Evolutionary conservation across 2,797 vertebrate species (phyloP).

Genomic region (Onychomys arenicola): DNA sequence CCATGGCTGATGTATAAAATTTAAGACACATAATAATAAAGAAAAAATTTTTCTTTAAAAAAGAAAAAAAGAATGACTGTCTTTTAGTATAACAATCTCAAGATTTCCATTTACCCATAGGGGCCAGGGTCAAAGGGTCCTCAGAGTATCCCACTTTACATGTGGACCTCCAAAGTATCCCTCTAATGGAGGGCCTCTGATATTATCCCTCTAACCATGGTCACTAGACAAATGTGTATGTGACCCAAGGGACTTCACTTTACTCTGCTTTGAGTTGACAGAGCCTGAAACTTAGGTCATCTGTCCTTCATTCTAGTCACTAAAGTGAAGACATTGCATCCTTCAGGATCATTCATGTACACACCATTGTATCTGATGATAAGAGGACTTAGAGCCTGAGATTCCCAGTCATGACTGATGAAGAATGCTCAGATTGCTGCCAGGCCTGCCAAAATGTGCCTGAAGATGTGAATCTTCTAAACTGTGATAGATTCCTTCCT

Average conservation of each 20-base stretch:
- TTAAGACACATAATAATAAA: too few species aligned
- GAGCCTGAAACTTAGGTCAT: neutral
- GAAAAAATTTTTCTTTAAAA: too few species aligned
- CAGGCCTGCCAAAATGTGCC: neutral
- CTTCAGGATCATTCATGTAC: neutral
- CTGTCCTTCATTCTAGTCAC: neutral
- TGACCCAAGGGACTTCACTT: neutral
- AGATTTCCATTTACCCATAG: neutral
- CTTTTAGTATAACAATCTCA: neutral
- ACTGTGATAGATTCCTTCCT: neutral
- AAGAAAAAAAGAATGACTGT: neutral
- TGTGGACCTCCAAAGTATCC: too few species aligned
- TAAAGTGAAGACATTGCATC: neutral
- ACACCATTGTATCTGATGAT: neutral
- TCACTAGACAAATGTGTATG: too few species aligned
- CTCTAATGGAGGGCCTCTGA: neutral
- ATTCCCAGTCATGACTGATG: neutral
- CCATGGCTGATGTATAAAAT: too few species aligned
- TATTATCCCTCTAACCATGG: too few species aligned
- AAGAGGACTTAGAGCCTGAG: too few species aligned
- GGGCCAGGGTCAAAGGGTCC: accelerated
- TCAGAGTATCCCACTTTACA: too few species aligned
- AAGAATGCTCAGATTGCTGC: neutral
- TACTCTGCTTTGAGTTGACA: neutral
- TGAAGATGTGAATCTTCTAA: neutral